Base-by-base conservation (phyloP, 2,888 invertebrate genomes). In the Cotesia congregata region DNA sequence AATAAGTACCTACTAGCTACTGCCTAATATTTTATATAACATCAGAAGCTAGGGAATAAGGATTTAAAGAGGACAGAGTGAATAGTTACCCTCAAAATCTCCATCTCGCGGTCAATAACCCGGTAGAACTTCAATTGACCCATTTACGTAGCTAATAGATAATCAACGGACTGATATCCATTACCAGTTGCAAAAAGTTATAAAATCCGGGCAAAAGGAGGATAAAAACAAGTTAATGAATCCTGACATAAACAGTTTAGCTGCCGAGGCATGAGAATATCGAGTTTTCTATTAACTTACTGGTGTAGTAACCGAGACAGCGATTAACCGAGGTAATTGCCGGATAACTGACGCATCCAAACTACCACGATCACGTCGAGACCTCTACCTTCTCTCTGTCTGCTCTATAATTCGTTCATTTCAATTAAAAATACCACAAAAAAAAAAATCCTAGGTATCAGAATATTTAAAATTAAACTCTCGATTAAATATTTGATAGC, bases 111-210 rank as follows among this genome's bases (percentile, higher is more conserved):
- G 39, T 59, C 64, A 64, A 60, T 50, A 6, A 74, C 62, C 69
- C 64, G 62, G 17, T 17, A 38, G 38, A 67, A 39, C 38, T 60
- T 77, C 65, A 62, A 85, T 85, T 85, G 85, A 85, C 85, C 85
- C 80, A 84, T 84, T 85, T 85, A 74, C 50, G 81, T 74, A 76
- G 80, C 50, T 85, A 84, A 84, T 85, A 84, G 84, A 85, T 85
- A 84, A 85, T 84, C 83, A 84, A 79, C 80, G 72, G 77, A 77
- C 80, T 78, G 79, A 80, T 85, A 85, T 81, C 80, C 82, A 84
- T 84, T 83, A 83, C 60, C 74, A 65, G 40, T 41, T 20, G 20
- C 12, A n/a, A 40, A 38, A 74, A 74, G 74, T 67, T 71, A 50
- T 38, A 62, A 61, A 50, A 50, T 50, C 50, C 2, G 12, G 50